phyloP scores from a whole-genome alignment of 2,797 vertebrate genomes.

The Fistularia tabacaria region DNA sequence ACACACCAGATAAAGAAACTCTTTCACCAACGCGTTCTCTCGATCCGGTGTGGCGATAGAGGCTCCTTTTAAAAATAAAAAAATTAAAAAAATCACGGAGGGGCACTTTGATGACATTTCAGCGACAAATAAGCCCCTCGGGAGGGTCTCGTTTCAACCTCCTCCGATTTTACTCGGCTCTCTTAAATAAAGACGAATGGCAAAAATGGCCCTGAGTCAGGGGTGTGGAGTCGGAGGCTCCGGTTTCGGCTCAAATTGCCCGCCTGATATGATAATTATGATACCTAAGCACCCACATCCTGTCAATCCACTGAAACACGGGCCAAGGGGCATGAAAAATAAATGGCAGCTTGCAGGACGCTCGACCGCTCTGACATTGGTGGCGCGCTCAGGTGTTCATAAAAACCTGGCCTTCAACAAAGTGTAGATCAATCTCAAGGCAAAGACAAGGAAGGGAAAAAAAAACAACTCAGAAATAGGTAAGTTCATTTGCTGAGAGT shows the following conservation, averaged over 20 bases:
- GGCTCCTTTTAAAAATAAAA: slow-evolving; percentile 55
- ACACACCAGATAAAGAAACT: slow-evolving; percentile 42
- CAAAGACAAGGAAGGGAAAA: not conserved
- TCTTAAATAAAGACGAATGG: slow-evolving; percentile 66
- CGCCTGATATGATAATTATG: slow-evolving; percentile 76
- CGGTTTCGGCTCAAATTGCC: slow-evolving; percentile 64
- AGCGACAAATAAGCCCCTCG: slow-evolving; percentile 58
- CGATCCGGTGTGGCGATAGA: slow-evolving; percentile 53
- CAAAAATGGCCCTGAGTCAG: slow-evolving; percentile 62
- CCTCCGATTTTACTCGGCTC: slow-evolving; percentile 22
- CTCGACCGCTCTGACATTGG: slow-evolving; percentile 62
- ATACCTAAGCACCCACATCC: slow-evolving; percentile 67
- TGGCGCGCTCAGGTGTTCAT: slow-evolving; percentile 4
- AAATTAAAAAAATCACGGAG: slow-evolving; percentile 52
- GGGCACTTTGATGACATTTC: slow-evolving; percentile 61
- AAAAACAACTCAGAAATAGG: slow-evolving; percentile 64
- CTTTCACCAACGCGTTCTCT: slow-evolving; percentile 47
- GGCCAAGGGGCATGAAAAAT: slow-evolving; percentile 62
- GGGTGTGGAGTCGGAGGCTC: slow-evolving; percentile 49
- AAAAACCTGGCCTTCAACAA: slow-evolving; percentile 19
- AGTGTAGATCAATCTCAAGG: slow-evolving; percentile 36
- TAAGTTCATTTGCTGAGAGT: slow-evolving; percentile 64
- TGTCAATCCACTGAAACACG: slow-evolving; percentile 56
- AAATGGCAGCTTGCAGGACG: slow-evolving; percentile 50
- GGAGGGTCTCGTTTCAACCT: slow-evolving; percentile 55